A percentile compares a stretch with the other conserved stretches of the same genome.
Conservation (phyloP, 2,113 vertebrate genomes). For the Gobio gobio region DNA sequence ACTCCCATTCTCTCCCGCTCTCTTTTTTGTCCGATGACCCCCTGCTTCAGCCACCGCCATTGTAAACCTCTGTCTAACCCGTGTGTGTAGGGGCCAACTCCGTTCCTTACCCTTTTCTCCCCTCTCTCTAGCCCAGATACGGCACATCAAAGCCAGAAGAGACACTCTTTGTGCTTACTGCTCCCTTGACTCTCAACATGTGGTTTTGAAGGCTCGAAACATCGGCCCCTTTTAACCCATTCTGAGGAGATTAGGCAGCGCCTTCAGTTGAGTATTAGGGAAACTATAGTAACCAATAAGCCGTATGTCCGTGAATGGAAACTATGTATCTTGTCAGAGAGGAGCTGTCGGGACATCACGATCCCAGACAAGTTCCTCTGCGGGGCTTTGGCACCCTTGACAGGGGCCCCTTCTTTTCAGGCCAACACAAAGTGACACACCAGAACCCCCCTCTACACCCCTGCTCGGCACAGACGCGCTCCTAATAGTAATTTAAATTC, state of each 20-base stretch:
- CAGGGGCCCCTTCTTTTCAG: slow-evolving; percentile 83
- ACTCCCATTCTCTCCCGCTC: slow-evolving; percentile 19
- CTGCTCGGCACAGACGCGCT: slow-evolving; percentile 70
- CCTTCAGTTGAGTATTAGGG: slow-evolving; percentile 98
- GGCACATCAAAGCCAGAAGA: slow-evolving; percentile 94
- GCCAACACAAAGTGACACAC: slow-evolving; percentile 86
- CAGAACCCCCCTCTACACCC: slow-evolving; percentile 70
- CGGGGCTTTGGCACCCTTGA: slow-evolving; percentile 87
- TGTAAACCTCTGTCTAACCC: slow-evolving; percentile 64
- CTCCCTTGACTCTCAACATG: slow-evolving; percentile 98
- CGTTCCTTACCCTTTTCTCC: slow-evolving; percentile 67
- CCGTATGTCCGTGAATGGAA: slow-evolving; percentile 97
- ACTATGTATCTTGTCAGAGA: slow-evolving; percentile 99
- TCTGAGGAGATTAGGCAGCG: slow-evolving; percentile 96
- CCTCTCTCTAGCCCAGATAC: slow-evolving; percentile 85
- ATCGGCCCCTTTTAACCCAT: slow-evolving; percentile 99
- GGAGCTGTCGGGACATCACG: slow-evolving; percentile 87
- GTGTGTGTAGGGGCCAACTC: slow-evolving; percentile 60
- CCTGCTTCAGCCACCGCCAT: slow-evolving; percentile 69
- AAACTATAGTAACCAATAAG: slow-evolving; percentile 99
- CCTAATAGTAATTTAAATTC: slow-evolving; percentile 89
- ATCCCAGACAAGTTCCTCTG: slow-evolving; percentile 90
- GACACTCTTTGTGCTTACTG: slow-evolving; percentile 90
- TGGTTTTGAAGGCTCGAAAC: slow-evolving; percentile 92
- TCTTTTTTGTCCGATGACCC: slow-evolving; percentile 60